A percentile compares a stretch with the other conserved stretches of the same genome.
phyloP scores from a whole-genome alignment of 2,797 vertebrate species.

The Ambastaia sidthimunki region DNA sequence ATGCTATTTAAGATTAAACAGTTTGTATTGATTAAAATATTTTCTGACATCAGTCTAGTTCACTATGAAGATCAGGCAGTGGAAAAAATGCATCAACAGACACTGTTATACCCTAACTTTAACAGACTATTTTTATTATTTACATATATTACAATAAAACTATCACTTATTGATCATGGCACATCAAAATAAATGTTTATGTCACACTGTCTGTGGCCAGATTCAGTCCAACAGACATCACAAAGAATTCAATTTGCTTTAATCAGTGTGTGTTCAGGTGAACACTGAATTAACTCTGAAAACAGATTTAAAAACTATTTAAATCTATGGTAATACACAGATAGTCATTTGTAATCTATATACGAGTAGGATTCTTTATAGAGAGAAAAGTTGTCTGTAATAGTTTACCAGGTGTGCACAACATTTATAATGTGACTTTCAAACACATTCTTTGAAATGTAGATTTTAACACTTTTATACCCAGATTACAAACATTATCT shows the following conservation, averaged over 20 bases:
- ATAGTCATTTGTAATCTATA: not conserved
- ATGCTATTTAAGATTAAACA: not conserved
- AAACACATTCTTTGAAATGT: too few relatives aligned
- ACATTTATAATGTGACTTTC: not conserved
- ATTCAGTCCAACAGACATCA: not conserved
- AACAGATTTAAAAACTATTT: too few relatives aligned
- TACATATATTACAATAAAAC: too few relatives aligned
- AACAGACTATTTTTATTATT: too few relatives aligned
- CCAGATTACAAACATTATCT: not conserved
- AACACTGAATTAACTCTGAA: constrained; percentile 3
- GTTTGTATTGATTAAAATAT: not conserved
- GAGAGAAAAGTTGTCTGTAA: not conserved
- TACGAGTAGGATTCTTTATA: not conserved
- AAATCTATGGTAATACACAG: not conserved
- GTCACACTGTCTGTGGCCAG: not conserved
- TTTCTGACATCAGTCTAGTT: constrained; percentile 80
- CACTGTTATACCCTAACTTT: not conserved
- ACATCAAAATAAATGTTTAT: constrained; percentile 77
- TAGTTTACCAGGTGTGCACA: not conserved
- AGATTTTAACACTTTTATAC: too few relatives aligned
- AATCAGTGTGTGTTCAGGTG: not conserved
- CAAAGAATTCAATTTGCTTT: not conserved
- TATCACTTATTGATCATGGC: constrained; percentile 71
- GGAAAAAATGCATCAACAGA: not conserved
- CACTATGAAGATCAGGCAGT: constrained; percentile 85